Evolutionary conservation across 2,797 vertebrate species (phyloP).

Genomic region (Selene dorsalis): DNA sequence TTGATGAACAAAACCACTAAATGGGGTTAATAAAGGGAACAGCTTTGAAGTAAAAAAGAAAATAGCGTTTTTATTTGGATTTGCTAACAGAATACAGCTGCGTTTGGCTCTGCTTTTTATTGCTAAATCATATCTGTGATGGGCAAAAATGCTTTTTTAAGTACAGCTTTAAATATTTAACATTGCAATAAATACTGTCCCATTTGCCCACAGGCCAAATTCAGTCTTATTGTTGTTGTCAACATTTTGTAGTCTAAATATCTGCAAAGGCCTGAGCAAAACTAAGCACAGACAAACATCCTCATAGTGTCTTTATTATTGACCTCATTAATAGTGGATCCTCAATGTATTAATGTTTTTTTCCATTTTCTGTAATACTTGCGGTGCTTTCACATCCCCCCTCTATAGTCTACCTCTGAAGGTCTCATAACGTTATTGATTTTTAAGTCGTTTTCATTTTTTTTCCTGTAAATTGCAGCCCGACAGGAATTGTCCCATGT

Average conservation of each 20-base stretch:
- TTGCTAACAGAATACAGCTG: not conserved
- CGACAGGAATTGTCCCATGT: conserved; percentile 95
- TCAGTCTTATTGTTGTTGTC: not conserved
- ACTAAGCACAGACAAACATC: not conserved
- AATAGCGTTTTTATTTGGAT: not conserved
- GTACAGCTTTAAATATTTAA: conserved; percentile 27
- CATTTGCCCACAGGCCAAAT: not conserved
- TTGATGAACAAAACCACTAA: not conserved
- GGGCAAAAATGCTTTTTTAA: conserved; percentile 13
- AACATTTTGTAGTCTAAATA: conserved; percentile 12
- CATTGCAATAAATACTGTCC: not conserved
- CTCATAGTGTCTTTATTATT: not conserved
- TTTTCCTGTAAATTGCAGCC: conserved; percentile 80
- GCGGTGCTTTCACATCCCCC: not conserved
- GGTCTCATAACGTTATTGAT: not conserved
- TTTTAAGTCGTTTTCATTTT: conserved; percentile 34
- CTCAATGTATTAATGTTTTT: not conserved
- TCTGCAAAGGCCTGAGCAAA: not conserved
- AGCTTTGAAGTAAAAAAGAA: not conserved
- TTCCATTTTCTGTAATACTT: not conserved
- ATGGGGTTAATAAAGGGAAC: conserved; percentile 22
- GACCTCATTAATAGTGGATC: conserved; percentile 16
- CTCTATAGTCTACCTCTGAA: conserved; percentile 1
- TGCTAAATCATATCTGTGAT: conserved; percentile 11
- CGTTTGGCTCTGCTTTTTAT: not conserved